Evolutionary conservation across 2,888 invertebrate genomes (phyloP).

Genomic region (Norana najaformis): DNA sequence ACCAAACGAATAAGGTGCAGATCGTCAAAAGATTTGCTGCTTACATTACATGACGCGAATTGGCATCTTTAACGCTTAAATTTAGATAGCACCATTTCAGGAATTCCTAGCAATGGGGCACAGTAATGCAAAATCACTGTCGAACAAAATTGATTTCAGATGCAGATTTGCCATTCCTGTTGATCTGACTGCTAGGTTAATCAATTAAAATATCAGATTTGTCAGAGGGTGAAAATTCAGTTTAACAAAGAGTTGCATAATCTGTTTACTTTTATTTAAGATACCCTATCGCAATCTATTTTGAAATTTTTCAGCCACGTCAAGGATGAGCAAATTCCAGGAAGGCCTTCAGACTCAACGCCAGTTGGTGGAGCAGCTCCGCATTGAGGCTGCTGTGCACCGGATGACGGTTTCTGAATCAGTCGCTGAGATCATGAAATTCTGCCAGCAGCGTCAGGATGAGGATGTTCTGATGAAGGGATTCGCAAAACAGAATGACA

Average conservation of each 20-base stretch:
- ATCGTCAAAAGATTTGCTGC: neutral
- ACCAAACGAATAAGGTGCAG: no score
- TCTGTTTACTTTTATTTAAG: neutral
- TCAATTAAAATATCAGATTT: neutral
- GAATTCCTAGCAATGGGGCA: no score
- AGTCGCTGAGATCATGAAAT: slow-evolving; percentile 47
- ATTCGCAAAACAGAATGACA: slow-evolving; percentile 47
- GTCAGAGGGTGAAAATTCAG: neutral
- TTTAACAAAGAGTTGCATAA: neutral
- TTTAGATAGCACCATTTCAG: neutral
- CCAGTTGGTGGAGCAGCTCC: slow-evolving; percentile 49
- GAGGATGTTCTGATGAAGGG: slow-evolving; percentile 48
- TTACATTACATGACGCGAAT: neutral
- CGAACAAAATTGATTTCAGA: neutral
- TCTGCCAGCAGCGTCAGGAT: slow-evolving; percentile 46
- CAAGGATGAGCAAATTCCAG: slow-evolving; percentile 58
- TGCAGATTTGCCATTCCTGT: neutral
- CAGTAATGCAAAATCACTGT: no score
- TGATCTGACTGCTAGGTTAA: neutral
- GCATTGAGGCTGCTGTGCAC: slow-evolving; percentile 46
- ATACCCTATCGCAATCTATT: neutral
- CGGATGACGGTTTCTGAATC: slow-evolving; percentile 48
- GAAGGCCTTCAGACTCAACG: slow-evolving; percentile 52
- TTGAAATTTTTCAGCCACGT: neutral
- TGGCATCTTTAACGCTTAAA: neutral